Evolutionary conservation across 2,888 invertebrate species (phyloP), one percentile per base, ranked within the genome.

Genomic region (Rhagonycha lutea): DNA sequence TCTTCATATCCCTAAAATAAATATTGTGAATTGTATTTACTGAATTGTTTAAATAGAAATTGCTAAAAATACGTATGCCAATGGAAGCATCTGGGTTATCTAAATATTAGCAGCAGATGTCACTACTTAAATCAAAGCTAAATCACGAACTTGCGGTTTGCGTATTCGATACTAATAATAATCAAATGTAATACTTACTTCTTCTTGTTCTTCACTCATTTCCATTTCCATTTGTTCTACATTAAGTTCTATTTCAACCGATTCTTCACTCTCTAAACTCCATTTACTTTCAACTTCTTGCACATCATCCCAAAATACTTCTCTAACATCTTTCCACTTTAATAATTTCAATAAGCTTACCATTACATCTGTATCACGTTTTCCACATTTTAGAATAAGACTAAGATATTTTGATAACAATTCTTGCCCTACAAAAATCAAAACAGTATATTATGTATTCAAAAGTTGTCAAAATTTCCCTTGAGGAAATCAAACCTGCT

Each of bases 241-340:
- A n/a, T n/a, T 47, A 7, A 47, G 7, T n/a, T 47, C n/a, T 47
- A 2, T 2, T n/a, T 47, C 47, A 7, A 47, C 7, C n/a, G 47
- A 47, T n/a, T 47, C 7, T 2, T 23, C 24, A 12, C n/a, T 24
- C 0, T n/a, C 9, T 7, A 26, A 23, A 26, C 63, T 65, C 2
- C 10, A 14, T 18, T 47, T 28, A 14, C 26, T 67, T 24, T 60
- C 60, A 60, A 14, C 18, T 9, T 67, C 61, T 10, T 68, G 61
- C 1, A 67, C 69, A 23, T 79, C 79, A 4, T 70, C 69, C 83
- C 84, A 85, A 24, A 83, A 83, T 23, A 74, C 62, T 18, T 80
- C 79, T 71, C 85, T 81, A 7, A 77, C 77, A 73, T 85, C 85
- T 78, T 86, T 86, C 86, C 86, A 86, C n/a, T 78, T 76, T 1